These are phyloP conservation scores for Hirtodrosophila histrioides DNA, from an alignment of 2,888 invertebrate species.

Conservation along the genomic window DNA sequence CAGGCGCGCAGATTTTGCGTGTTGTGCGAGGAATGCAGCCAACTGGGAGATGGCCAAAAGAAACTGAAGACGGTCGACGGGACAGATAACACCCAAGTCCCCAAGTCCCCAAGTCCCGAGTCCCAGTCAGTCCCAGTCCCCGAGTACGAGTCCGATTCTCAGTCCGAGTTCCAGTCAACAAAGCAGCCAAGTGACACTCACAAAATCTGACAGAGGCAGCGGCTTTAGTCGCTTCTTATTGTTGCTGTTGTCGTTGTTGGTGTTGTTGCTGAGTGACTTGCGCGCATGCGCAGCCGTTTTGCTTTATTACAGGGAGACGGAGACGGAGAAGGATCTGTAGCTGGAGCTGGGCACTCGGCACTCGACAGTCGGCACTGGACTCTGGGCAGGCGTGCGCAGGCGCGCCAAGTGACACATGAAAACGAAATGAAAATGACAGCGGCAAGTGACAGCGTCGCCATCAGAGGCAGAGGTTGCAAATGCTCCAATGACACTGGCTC, in stretches of 20 bases:
- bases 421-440: constrained; percentile 78
- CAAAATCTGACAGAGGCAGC: constrained; percentile 77
- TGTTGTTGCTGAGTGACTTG: constrained; percentile 64
- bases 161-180: constrained; percentile 36
- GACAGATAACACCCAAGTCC: constrained; percentile 69
- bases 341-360: constrained; percentile 3
- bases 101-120: constrained; percentile 35
- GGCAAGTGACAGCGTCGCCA: constrained; percentile 72
- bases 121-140: constrained; percentile 30
- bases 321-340: constrained; percentile 4
- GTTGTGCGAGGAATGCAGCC: constrained; percentile 64
- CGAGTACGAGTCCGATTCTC: constrained; percentile 3
- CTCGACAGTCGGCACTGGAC: constrained; percentile 23
- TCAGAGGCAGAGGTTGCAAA: constrained; percentile 49
- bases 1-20: constrained; percentile 81
- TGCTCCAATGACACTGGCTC: constrained; percentile 27
- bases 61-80: constrained; percentile 77
- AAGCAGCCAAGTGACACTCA: constrained; percentile 76
- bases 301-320: constrained; percentile 61
- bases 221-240: constrained; percentile 51
- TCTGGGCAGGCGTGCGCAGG: constrained; percentile 50
- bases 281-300: constrained; percentile 68
- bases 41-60: constrained; percentile 37
- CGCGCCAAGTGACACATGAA: constrained; percentile 77
- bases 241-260: constrained; percentile 30